Conservation (phyloP, 2,113 vertebrate species). For the Psettodes erumei region DNA sequence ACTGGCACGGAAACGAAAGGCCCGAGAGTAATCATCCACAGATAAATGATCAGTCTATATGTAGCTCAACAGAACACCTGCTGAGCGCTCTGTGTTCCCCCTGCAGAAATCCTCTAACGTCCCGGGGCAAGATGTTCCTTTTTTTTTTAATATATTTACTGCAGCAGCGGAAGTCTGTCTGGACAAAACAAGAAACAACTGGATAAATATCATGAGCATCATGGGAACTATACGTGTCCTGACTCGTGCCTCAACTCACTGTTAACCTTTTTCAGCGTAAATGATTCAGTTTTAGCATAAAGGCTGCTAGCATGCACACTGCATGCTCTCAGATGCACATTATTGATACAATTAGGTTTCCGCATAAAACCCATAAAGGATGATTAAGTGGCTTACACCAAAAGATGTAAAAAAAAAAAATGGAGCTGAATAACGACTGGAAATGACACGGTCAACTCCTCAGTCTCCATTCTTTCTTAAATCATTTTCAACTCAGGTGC, state of each 20-base stretch:
- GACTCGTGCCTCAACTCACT: neutral
- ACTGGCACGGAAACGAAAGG: constrained; percentile 32
- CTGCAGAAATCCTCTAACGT: neutral
- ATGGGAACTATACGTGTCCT: neutral
- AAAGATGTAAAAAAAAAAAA: constrained; percentile 9
- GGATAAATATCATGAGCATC: too few relatives aligned
- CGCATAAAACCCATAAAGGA: neutral
- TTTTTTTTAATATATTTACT: constrained; percentile 10
- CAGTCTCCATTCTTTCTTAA: neutral
- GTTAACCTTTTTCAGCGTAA: neutral
- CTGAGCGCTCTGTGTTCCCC: neutral
- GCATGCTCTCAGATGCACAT: neutral
- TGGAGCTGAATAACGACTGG: neutral
- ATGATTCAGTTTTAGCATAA: too few relatives aligned
- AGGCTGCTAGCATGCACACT: too few relatives aligned
- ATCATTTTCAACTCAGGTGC: neutral
- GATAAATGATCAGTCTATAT: neutral
- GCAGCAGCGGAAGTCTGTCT: constrained; percentile 6
- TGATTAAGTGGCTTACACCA: neutral
- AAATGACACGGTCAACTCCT: constrained; percentile 17
- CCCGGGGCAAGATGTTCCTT: neutral
- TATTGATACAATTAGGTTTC: neutral
- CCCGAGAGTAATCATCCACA: constrained; percentile 28
- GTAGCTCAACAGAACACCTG: constrained; percentile 24
- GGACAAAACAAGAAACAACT: neutral